These are phyloP conservation scores for Engraulis encrasicolus DNA, from an alignment of 2,113 vertebrate genomes.

Conservation along the genomic window DNA sequence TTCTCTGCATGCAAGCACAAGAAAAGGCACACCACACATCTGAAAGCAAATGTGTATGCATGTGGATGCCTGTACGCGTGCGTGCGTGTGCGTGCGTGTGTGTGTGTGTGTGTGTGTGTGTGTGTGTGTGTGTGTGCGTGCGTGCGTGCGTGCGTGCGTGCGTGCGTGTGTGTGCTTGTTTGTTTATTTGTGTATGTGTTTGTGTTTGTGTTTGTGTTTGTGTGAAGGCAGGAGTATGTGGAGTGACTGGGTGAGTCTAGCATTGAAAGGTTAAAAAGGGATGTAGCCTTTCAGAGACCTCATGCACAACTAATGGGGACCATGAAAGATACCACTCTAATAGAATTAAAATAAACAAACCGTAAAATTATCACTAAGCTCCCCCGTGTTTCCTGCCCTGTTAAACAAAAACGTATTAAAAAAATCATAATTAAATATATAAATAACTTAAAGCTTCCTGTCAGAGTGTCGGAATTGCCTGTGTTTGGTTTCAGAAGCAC, in stretches of 20 bases:
- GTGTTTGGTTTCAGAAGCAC: conserved; percentile 25
- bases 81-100: not conserved
- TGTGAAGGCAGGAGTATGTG: not conserved
- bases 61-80: no score
- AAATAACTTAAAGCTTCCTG: not conserved
- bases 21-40: not conserved
- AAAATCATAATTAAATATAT: not conserved
- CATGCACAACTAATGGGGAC: conserved; percentile 51
- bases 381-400: conserved; percentile 47
- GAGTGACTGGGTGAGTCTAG: not conserved
- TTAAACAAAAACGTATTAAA: conserved; percentile 44
- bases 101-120: not conserved
- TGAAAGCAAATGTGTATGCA: not conserved
- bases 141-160: not conserved
- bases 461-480: not conserved
- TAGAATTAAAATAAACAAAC: conserved; percentile 63
- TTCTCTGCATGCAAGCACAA: not conserved
- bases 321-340: conserved; percentile 56
- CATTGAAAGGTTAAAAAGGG: conserved; percentile 49
- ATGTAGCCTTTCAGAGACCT: conserved; percentile 55
- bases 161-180: no score
- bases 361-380: conserved; percentile 59
- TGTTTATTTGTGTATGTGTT: no score
- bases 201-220: no score
- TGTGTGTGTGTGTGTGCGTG: not conserved